Evolutionary conservation across 2,113 vertebrate species (phyloP), one percentile per base, ranked within the genome.

Genomic region (Menura novaehollandiae): DNA sequence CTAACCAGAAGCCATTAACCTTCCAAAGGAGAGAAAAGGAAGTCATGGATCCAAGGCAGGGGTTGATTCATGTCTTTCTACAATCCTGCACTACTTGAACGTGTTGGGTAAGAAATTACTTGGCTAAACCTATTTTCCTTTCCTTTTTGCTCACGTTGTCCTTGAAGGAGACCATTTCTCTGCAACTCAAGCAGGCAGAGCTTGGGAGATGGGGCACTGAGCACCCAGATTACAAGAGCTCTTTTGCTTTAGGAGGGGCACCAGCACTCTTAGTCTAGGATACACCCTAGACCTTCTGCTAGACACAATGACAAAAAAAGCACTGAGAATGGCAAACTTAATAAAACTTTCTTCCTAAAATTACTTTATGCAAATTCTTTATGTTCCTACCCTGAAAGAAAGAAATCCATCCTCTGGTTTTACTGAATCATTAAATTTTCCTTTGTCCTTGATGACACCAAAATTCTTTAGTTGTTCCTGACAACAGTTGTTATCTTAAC

Each of bases 341-440:
- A 23, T 87, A 89, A 88, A 97, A 91, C 18, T 68, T 94, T 76
- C 78, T 90, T 71, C 72, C 80, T 89, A 35, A 44, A 93, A 85
- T 92, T 96, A 94, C 63, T 97, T 80, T 35, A 94, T 84, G 41
- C 64, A 95, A 96, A 97, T 83, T 93, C n/a, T 92, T 96, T 62
- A 81, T 4, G 3, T 37, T 81, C 35, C 64, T 75, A 77, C 11
- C 17, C 62, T 51, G 30, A 87, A 79, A 93, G 28, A 35, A 79
- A 46, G 32, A 88, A 92, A 79, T 89, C 15, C 28, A 58, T 69
- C 49, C 66, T 66, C 33, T 53, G 32, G 15, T 73, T 93, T 86
- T 84, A 93, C 55, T 3, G 2, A 89, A 89, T 69, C 62, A 89
- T 55, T 91, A 75, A 3, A 81, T 87, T 92, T 77, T 80, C 33